These are phyloP conservation scores for Acanthisitta chloris DNA, from an alignment of 2,113 vertebrate species.

Conservation along the genomic window DNA sequence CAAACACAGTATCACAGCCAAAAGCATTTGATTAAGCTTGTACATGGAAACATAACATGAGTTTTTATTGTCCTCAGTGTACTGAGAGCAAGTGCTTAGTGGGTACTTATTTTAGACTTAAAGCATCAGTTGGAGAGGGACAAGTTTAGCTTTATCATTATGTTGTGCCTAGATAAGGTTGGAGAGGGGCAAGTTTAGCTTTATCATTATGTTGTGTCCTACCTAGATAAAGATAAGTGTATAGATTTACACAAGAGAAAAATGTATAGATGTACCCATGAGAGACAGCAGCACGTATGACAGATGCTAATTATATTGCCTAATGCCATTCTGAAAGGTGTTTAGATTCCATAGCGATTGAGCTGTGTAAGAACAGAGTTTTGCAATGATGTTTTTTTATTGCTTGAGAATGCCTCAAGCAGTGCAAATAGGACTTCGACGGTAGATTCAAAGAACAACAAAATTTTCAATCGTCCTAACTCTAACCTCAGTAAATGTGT, in stretches of 20 bases:
- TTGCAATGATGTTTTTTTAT: conserved; percentile 19
- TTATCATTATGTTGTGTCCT: not conserved
- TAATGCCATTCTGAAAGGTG: conserved; percentile 1
- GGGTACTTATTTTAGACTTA: not conserved
- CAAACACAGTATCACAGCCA: conserved; percentile 11
- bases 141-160: not conserved
- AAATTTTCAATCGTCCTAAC: not conserved
- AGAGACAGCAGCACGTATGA: not conserved
- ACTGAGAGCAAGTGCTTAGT: not conserved
- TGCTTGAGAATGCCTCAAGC: conserved; percentile 48
- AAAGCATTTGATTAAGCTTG: conserved; percentile 36
- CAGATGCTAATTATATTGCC: conserved; percentile 25
- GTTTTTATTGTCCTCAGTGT: not conserved
- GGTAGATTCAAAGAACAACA: not conserved
- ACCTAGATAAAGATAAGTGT: not conserved
- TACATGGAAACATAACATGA: not conserved
- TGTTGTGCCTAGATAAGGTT: not conserved
- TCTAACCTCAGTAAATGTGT: not conserved
- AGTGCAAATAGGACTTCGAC: not conserved
- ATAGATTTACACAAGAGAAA: not conserved
- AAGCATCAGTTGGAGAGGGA: not conserved
- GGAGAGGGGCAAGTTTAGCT: not conserved
- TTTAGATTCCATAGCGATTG: not conserved
- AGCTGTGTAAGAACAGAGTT: not conserved
- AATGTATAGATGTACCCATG: not conserved